A percentile compares a stretch with the other conserved stretches of the same genome.
phyloP scores from a whole-genome alignment of 2,113 vertebrate species.

The Ophiodon elongatus region DNA sequence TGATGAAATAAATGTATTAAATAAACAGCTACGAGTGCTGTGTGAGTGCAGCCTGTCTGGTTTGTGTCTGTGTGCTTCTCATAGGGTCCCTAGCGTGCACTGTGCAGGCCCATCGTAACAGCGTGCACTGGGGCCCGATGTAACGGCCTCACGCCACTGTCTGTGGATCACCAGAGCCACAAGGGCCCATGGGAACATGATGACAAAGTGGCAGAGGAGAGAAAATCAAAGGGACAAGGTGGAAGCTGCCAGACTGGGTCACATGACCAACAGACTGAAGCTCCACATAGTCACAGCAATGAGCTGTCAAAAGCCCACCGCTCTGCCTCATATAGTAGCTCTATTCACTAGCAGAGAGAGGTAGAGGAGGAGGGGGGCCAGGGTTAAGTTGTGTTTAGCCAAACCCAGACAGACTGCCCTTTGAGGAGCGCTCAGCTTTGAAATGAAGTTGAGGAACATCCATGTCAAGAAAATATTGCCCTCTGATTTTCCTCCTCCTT shows the following conservation, averaged over 20 bases:
- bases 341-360: constrained; percentile 70
- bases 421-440: constrained; percentile 78
- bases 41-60: background rate
- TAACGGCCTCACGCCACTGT: background rate
- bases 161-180: constrained; percentile 1
- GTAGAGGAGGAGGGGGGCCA: constrained; percentile 10
- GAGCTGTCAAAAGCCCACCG: constrained; percentile 49
- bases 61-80: background rate
- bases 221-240: constrained; percentile 13
- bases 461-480: constrained; percentile 79
- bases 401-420: constrained; percentile 75
- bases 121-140: background rate
- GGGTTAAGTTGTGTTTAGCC: constrained; percentile 74
- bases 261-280: constrained; percentile 41
- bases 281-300: constrained; percentile 57
- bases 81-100: background rate
- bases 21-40: background rate
- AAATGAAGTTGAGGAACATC: constrained; percentile 78
- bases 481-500: constrained; percentile 66
- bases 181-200: constrained; percentile 29
- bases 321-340: constrained; percentile 65
- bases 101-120: too few species aligned
- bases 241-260: constrained; percentile 31
- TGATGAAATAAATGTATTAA: too few species aligned
- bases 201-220: constrained; percentile 28